Conservation (phyloP, 2,888 invertebrate genomes). For the Hypsopygia costalis region DNA sequence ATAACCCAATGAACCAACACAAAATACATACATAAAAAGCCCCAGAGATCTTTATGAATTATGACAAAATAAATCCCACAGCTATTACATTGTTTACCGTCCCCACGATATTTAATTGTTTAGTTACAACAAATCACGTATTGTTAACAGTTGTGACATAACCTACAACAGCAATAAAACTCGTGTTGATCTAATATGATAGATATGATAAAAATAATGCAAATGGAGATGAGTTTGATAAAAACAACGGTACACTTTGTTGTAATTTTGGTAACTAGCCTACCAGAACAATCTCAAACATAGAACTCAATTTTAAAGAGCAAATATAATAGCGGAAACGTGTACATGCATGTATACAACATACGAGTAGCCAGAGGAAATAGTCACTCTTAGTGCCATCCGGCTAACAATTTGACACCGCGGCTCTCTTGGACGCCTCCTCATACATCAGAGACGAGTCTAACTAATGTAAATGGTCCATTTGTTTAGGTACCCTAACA, state of each 20-base stretch:
- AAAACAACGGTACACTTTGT: neutral
- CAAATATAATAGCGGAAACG: neutral
- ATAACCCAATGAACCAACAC: neutral
- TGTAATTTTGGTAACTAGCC: neutral
- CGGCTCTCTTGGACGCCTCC: slow-evolving; percentile 32
- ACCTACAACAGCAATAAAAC: slow-evolving; percentile 8
- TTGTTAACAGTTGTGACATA: slow-evolving; percentile 22
- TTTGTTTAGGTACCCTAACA: neutral
- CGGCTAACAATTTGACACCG: slow-evolving; percentile 51
- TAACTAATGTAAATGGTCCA: slow-evolving; percentile 17
- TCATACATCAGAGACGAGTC: slow-evolving; percentile 26
- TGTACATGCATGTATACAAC: neutral
- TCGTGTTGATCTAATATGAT: neutral
- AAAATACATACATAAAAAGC: neutral
- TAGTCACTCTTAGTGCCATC: slow-evolving; percentile 55
- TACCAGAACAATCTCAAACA: neutral
- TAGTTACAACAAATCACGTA: slow-evolving; percentile 20
- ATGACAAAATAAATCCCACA: slow-evolving; percentile 26
- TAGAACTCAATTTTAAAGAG: neutral
- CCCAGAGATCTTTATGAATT: slow-evolving; percentile 6
- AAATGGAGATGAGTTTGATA: neutral
- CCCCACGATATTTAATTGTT: slow-evolving; percentile 26
- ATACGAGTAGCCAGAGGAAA: slow-evolving; percentile 36
- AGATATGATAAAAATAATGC: neutral
- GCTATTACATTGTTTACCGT: slow-evolving; percentile 38